Conservation (phyloP, 2,888 invertebrate species). For the Drosophila macrospina region DNA sequence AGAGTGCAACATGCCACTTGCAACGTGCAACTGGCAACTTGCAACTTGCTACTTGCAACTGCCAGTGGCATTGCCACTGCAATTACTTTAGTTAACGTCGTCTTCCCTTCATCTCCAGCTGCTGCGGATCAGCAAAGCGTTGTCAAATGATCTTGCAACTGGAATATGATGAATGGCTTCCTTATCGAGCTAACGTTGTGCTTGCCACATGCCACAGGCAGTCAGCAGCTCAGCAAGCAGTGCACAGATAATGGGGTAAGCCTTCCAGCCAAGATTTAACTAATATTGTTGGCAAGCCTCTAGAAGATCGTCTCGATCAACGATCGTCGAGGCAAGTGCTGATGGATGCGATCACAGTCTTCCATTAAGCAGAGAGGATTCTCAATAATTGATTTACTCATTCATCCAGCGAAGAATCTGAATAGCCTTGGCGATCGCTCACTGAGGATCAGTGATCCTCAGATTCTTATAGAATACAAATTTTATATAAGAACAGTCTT, state of each 20-base stretch:
- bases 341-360: neutral
- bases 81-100: neutral
- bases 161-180: slow-evolving; percentile 17
- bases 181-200: neutral
- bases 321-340: neutral
- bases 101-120: neutral
- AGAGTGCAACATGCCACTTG: slow-evolving; percentile 8
- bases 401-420: too few relatives aligned
- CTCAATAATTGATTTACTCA: too few relatives aligned
- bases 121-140: neutral
- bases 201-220: slow-evolving; percentile 22
- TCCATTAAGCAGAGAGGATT: too few relatives aligned
- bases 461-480: too few relatives aligned
- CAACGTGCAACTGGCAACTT: neutral
- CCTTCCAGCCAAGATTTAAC: neutral
- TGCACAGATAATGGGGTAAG: too few relatives aligned
- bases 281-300: too few relatives aligned
- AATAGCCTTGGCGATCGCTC: too few relatives aligned
- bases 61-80: neutral
- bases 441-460: too few relatives aligned
- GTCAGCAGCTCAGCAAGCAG: too few relatives aligned
- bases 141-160: slow-evolving; percentile 10
- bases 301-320: neutral
- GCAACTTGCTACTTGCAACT: too few relatives aligned
- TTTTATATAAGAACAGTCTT: too few relatives aligned